phyloP scores from a whole-genome alignment of 2,113 vertebrate species.

The Epinephelus lanceolatus region DNA sequence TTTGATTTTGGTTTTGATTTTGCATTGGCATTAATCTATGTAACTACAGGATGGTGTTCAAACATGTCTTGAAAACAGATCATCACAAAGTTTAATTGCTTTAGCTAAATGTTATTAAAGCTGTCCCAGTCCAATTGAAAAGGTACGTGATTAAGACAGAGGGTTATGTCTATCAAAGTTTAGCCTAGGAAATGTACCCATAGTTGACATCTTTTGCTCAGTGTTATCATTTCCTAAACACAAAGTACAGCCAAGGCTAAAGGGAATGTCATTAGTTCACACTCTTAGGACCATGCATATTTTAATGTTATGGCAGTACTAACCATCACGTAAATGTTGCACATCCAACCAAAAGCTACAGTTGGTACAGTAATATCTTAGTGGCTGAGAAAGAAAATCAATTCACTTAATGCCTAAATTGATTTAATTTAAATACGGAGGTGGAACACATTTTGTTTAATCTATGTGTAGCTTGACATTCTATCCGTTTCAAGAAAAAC shows the following conservation, averaged over 20 bases:
- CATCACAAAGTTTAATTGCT: background rate
- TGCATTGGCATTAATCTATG: background rate
- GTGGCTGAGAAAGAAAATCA: no score
- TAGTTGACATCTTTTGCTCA: background rate
- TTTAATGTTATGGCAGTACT: no score
- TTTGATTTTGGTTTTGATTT: background rate
- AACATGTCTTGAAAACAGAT: background rate
- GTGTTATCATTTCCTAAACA: background rate
- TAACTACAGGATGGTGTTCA: background rate
- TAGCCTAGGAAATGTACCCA: background rate
- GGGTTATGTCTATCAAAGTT: background rate
- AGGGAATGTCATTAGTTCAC: background rate
- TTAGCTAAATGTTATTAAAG: background rate
- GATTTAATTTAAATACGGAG: no score
- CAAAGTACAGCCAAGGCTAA: background rate
- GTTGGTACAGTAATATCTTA: no score
- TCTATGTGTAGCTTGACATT: no score
- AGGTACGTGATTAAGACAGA: background rate
- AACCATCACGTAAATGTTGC: background rate
- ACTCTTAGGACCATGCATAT: background rate
- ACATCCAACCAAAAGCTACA: no score
- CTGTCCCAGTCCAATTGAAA: background rate
- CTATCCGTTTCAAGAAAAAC: no score
- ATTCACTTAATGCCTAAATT: no score
- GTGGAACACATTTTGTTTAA: no score